Conservation (phyloP, 30 jellyfish, hydroid and myxozoan species). For the Pseudorhiza aurosa region DNA sequence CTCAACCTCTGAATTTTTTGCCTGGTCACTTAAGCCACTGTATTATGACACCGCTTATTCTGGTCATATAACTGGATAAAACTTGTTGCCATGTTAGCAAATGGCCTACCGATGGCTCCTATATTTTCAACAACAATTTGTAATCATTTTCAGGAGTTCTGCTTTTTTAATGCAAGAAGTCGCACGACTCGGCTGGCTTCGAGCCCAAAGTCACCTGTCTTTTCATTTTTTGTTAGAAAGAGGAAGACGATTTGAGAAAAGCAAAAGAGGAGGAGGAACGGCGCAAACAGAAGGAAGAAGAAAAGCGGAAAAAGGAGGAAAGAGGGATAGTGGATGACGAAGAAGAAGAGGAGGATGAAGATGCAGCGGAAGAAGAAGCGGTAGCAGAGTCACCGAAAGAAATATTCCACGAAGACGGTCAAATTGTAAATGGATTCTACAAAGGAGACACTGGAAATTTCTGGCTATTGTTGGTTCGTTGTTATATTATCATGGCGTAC, state of each 20-base stretch:
- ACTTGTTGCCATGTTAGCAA: no score
- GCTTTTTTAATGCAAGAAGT: not conserved
- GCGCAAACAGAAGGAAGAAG: slow-evolving; percentile 53
- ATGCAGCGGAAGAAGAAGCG: slow-evolving; percentile 52
- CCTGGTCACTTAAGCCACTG: no score
- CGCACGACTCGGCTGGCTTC: no score
- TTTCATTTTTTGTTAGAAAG: slow-evolving; percentile 74
- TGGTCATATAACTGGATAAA: no score
- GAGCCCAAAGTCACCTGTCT: no score
- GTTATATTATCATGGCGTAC: not conserved
- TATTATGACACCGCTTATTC: no score
- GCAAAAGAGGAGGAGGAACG: slow-evolving; percentile 82
- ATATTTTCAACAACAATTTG: no score
- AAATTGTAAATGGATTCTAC: slow-evolving; percentile 78
- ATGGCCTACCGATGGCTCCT: no score
- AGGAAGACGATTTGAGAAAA: slow-evolving; percentile 78
- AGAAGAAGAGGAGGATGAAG: slow-evolving; percentile 57
- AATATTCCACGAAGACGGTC: slow-evolving; percentile 52
- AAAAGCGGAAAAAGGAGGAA: slow-evolving; percentile 42
- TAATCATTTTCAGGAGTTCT: not conserved
- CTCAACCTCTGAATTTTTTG: no score
- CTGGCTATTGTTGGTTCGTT: slow-evolving; percentile 68
- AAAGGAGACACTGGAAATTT: slow-evolving; percentile 62
- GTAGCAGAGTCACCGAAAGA: slow-evolving; percentile 32
- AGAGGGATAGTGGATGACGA: slow-evolving; percentile 67